Base-by-base conservation (phyloP, 2,113 vertebrate species). In the Sterrhoptilus dennistouni region DNA sequence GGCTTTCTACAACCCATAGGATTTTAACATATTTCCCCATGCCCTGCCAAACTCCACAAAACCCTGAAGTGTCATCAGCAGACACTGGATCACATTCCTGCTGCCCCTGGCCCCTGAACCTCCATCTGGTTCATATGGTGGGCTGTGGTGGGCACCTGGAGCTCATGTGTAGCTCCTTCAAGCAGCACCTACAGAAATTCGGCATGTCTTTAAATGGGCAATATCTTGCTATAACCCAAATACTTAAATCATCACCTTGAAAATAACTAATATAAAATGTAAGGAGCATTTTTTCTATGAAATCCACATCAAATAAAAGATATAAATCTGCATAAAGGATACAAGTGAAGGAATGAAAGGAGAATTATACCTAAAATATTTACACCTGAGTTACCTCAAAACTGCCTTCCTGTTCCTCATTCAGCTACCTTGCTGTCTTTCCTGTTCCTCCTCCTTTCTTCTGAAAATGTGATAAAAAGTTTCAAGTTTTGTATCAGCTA, bases 81-180 rank as follows among this genome's bases (percentile, higher is more conserved):
- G 57, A 14, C 6, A 1, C 27, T 35, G 53, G 59, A 49, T 14
- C 40, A 64, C 14, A n/a, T 5, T 84, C 15, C 50, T 66, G 45
- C 11, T 84, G 22, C 14, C 40, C 21, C 18, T 83, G n/a, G 13
- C 3, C 13, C 33, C 42, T 42, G 25, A 54, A 36, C 5, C 9
- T 57, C 28, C 20, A 20, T 31, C 16, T 49, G 28, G 38, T 4
- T 79, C 5, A 3, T 9, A 4, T 1, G 1, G 28, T 27, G 57
- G 27, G 4, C 8, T 1, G 0, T 3, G 20, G 54, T 33, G 18
- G 29, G 29, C 7, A 52, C 28, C 15, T 49, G 38, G 25, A 78
- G 4, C 1, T 1, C 8, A 2, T 1, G 10, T 9, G 29, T 21
- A 60, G 40, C 10, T 90, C 16, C 50, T 65, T 72, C 59, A 79